These are phyloP conservation scores for Liopterus haemorrhoidalis DNA, from an alignment of 2,888 invertebrate species.

Conservation along the genomic window DNA sequence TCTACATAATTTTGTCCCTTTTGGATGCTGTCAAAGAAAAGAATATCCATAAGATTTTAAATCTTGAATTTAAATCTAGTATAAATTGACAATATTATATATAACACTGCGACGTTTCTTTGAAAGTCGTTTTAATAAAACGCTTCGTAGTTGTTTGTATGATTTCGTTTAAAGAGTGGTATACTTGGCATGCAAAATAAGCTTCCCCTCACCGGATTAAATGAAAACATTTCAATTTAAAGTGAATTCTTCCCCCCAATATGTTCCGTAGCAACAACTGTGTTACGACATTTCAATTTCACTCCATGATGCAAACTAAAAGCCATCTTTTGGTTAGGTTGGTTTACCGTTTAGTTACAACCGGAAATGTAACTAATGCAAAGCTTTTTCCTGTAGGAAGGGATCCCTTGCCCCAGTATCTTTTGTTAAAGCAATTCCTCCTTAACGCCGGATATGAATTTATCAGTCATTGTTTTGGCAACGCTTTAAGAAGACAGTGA, in stretches of 20 bases:
- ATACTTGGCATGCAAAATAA: conserved; percentile 23
- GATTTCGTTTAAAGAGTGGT: too few species aligned
- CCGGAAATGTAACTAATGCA: conserved; percentile 39
- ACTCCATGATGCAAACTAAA: conserved; percentile 9
- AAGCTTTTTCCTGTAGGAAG: conserved; percentile 37
- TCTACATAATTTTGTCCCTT: too few species aligned
- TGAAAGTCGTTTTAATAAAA: too few species aligned
- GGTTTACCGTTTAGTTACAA: conserved; percentile 34
- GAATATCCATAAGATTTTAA: too few species aligned
- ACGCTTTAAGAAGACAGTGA: conserved; percentile 27
- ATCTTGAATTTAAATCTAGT: too few species aligned
- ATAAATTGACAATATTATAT: too few species aligned
- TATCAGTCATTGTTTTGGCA: conserved; percentile 35
- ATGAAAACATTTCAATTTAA: conserved; percentile 24
- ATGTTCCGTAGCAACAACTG: conserved; percentile 20
- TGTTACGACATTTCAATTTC: conserved; percentile 19
- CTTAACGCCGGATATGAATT: conserved; percentile 36
- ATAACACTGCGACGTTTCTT: too few species aligned
- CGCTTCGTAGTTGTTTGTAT: too few species aligned
- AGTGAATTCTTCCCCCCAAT: conserved; percentile 19
- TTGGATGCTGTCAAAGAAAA: too few species aligned
- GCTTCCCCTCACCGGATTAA: conserved; percentile 17
- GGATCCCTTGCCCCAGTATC: conserved; percentile 29
- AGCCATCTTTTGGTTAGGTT: conserved; percentile 20
- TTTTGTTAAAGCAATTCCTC: conserved; percentile 36